Base-by-base conservation (phyloP, 1,140 invertebrate genomes). In the Bombus balteatus region DNA sequence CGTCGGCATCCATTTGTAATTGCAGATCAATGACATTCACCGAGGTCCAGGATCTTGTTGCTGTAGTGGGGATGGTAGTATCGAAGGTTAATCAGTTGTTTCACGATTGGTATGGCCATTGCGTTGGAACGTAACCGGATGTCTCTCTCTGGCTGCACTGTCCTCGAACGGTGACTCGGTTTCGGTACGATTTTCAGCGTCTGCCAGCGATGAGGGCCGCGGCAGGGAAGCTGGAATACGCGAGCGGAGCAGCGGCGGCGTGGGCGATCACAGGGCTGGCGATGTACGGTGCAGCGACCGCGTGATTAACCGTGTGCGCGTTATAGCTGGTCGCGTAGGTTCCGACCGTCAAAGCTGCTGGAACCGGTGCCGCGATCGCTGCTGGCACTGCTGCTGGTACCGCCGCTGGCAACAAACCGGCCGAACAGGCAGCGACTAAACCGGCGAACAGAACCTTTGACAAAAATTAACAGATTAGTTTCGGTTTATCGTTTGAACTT, bases 321-420 rank as follows among this genome's bases (percentile, higher is more conserved):
- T 96, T 96, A 94, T 96, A 97, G 37, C 96, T 96, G 85, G 94
- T 96, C 28, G 96, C 96, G 76, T 96, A 96, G 1, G 96, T 96
- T 5, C 96, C 96, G 1, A 96, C 93, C 53, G 94, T 95, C 73
- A 95, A 94, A 10, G 96, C 96, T 37, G 96, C 94, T 32, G 96
- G 95, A n/a, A 95, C 93, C 0, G 95, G 93, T 6, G 95, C 95
- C 8, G 96, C 94, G 9, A 95, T 93, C 28, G 94, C 91, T 0
- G 94, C 94, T 70, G 93, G 87, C 75, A 94, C 92, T 22, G 87
- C 70, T 8, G 95, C 53, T 34, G 95, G 94, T 8, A 96, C 94
- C 9, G 94, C 91, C 1, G 94, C 94, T 66, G 93, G 71, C 90
- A 62, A 28, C 39, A 81, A 18, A 86, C 93, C 92, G 34, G 85